Evolutionary conservation across 2,113 vertebrate genomes (phyloP).

Genomic region (Promerops cafer): DNA sequence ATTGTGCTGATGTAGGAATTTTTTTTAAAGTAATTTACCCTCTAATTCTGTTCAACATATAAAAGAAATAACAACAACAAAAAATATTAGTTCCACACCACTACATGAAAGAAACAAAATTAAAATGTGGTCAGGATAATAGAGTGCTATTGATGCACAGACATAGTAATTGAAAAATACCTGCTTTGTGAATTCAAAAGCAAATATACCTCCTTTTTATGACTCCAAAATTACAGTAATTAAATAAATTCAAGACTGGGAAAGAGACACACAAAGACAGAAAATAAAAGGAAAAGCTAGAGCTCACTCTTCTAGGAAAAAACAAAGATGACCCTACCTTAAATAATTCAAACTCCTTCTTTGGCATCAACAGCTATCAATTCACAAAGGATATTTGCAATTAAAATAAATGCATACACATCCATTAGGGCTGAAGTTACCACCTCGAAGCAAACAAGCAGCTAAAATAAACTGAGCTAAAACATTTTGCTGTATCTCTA

Average conservation of each 20-base stretch:
- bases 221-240: neutral
- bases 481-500: neutral
- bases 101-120: neutral
- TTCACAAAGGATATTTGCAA: conserved; percentile 52
- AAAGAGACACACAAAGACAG: neutral
- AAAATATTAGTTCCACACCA: neutral
- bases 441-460: neutral
- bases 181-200: neutral
- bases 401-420: conserved; percentile 40
- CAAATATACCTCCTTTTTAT: neutral
- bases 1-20: neutral
- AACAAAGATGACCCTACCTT: conserved; percentile 81
- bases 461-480: neutral
- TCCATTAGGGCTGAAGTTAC: neutral
- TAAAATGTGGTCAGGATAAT: neutral
- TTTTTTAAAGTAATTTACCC: neutral
- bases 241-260: neutral
- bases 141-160: neutral
- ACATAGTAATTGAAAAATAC: neutral
- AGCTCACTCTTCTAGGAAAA: conserved; percentile 26
- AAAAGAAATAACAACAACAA: neutral
- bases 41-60: neutral
- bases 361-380: conserved; percentile 96
- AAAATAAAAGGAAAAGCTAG: neutral
- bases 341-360: conserved; percentile 99